Evolutionary conservation across 2,113 vertebrate species (phyloP).

Genomic region (Ia io): DNA sequence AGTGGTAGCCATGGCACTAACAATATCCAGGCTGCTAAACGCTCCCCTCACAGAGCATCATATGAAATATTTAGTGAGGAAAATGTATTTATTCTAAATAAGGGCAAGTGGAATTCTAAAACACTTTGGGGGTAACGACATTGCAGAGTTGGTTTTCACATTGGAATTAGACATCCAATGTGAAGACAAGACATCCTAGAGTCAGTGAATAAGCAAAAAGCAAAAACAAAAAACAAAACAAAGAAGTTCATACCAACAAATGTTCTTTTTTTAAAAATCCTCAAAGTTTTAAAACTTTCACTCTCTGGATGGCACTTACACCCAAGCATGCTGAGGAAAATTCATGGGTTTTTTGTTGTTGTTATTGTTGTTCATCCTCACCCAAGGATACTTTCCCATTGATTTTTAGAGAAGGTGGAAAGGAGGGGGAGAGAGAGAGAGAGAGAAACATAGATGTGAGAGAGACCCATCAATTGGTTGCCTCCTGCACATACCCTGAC

Average conservation of each 20-base stretch:
- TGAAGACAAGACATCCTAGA: background rate
- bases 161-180: background rate
- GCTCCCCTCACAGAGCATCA: background rate
- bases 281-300: background rate
- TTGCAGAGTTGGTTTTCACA: background rate
- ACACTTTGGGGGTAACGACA: background rate
- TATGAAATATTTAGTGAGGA: background rate
- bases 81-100: background rate
- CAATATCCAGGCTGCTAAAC: background rate
- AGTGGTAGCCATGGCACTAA: background rate
- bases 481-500: too few relatives aligned
- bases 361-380: too few relatives aligned
- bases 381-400: too few relatives aligned
- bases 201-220: background rate
- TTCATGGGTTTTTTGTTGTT: too few relatives aligned
- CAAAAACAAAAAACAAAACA: background rate
- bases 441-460: too few relatives aligned
- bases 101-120: background rate
- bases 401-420: too few relatives aligned
- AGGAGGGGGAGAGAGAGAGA: too few relatives aligned
- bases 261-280: background rate
- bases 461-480: too few relatives aligned
- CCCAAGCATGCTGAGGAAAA: background rate
- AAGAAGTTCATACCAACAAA: background rate
- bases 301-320: background rate